phyloP scores from a whole-genome alignment of 1,140 invertebrate species.

The Zaprionus nigranus region DNA sequence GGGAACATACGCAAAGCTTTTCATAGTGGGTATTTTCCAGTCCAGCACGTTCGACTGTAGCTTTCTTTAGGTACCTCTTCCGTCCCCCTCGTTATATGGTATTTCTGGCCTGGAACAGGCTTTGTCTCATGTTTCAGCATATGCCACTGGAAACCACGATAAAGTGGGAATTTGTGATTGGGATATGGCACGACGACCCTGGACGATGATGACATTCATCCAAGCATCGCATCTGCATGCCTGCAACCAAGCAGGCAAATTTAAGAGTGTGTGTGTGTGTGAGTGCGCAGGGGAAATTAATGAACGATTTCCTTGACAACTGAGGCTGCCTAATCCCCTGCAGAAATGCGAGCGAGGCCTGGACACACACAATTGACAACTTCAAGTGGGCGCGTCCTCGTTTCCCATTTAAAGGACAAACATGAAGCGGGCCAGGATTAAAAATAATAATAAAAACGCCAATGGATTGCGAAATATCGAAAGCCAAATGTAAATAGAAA shows the following conservation, averaged over 20 bases:
- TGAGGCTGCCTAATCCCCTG: constrained; percentile 7
- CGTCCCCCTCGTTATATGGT: neutral
- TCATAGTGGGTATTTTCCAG: no score
- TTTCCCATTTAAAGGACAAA: constrained; percentile 11
- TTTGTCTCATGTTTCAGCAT: constrained; percentile 71
- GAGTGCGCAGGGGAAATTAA: constrained; percentile 9
- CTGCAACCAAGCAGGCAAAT: neutral
- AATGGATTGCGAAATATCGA: constrained; percentile 73
- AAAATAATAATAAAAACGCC: constrained; percentile 58
- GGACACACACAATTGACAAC: neutral
- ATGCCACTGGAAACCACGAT: constrained; percentile 52
- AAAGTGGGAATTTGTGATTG: constrained; percentile 22
- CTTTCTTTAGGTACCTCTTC: no score
- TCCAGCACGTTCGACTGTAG: no score
- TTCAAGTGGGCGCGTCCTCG: constrained; percentile 24
- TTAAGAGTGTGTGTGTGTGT: neutral
- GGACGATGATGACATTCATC: neutral
- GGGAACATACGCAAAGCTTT: no score
- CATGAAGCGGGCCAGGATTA: constrained; percentile 2
- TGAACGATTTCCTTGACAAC: constrained; percentile 41
- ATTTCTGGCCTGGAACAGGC: neutral
- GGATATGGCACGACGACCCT: neutral
- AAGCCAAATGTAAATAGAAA: constrained; percentile 59
- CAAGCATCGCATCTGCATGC: no score
- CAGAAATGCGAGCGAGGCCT: constrained; percentile 1